phyloP scores from a whole-genome alignment of 2,797 vertebrate genomes.

The Staurois parvus region DNA sequence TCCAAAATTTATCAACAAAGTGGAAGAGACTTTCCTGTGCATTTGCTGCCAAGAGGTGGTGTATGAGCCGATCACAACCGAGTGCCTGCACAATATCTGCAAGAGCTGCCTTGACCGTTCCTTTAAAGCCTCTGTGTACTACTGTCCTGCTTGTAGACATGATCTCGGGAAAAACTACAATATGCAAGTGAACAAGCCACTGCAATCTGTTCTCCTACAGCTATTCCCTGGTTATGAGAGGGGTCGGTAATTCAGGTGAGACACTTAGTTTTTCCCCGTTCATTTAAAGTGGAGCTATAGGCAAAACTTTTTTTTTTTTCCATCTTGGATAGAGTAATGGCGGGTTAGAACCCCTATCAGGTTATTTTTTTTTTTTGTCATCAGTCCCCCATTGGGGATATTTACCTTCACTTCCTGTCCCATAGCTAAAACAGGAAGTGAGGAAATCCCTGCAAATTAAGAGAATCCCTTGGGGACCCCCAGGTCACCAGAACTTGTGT shows the following conservation, averaged over 20 bases:
- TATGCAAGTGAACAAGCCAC: slow-evolving; percentile 86
- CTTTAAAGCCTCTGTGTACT: slow-evolving; percentile 92
- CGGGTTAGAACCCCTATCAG: too few species aligned
- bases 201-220: slow-evolving; percentile 89
- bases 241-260: slow-evolving; percentile 77
- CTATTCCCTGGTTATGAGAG: slow-evolving; percentile 96
- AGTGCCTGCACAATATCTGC: slow-evolving; percentile 97
- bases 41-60: slow-evolving; percentile 98
- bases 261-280: too few species aligned
- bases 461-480: too few species aligned
- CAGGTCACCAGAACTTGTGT: too few species aligned
- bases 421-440: too few species aligned
- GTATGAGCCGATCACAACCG: slow-evolving; percentile 90
- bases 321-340: too few species aligned
- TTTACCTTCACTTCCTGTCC: too few species aligned
- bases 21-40: slow-evolving; percentile 92
- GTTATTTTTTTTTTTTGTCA: too few species aligned
- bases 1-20: slow-evolving; percentile 92
- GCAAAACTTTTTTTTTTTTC: too few species aligned
- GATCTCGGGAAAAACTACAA: slow-evolving; percentile 88
- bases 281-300: too few species aligned
- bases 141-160: slow-evolving; percentile 91
- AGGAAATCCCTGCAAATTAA: too few species aligned
- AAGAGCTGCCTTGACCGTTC: slow-evolving; percentile 96
- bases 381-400: too few species aligned